Base-by-base conservation (phyloP, 37 sponge, comb jelly and placozoan species). In the Theonella swinhoei region DNA sequence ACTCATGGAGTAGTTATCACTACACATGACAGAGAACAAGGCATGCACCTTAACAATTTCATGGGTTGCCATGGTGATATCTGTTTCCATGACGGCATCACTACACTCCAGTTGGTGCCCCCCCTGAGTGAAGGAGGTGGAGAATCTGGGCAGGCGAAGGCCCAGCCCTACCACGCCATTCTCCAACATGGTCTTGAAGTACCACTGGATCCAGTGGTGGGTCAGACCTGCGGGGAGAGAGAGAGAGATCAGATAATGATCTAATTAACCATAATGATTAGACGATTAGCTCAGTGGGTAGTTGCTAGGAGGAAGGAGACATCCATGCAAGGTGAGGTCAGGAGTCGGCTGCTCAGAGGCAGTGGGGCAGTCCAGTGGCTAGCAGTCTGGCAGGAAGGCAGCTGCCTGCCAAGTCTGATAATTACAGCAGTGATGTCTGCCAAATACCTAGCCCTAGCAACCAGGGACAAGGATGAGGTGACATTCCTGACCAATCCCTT, bases 181-280 rank as follows among this genome's bases (percentile, higher is more conserved):
- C 43, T 88, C 84, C 54, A 88, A 23, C 62, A 88, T 34, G 61
- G 79, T 88, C 43, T 59, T 83, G 69, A 83, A 88, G 72, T 83
- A 88, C 42, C 83, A 62, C 30, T 43, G 35, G 23, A 88, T 77
- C 78, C 84, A 83, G 26, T 82, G 54, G 0, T 73, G 23, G 11
- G 30, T 64, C 37, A 88, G 47, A 61, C 71, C 89, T 88, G 43
- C 8, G 38, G 70, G 58, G 39, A 30, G 64, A 20, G 17, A 58
- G 19, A 58, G 60, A 19, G 19, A 11, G 19, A 20, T 19, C 60
- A 58, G n/a, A n/a, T n/a, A n/a, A n/a, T n/a, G n/a, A n/a, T n/a
- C n/a, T n/a, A n/a, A n/a, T n/a, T n/a, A n/a, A n/a, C n/a, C n/a
- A n/a, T n/a, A n/a, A n/a, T n/a, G n/a, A n/a, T n/a, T n/a, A n/a